Percentiles rank a stretch among this genome's conserved stretches.
Evolutionary conservation across 2,888 invertebrate genomes (phyloP).

Genomic region (Asteroscopus sphinx): DNA sequence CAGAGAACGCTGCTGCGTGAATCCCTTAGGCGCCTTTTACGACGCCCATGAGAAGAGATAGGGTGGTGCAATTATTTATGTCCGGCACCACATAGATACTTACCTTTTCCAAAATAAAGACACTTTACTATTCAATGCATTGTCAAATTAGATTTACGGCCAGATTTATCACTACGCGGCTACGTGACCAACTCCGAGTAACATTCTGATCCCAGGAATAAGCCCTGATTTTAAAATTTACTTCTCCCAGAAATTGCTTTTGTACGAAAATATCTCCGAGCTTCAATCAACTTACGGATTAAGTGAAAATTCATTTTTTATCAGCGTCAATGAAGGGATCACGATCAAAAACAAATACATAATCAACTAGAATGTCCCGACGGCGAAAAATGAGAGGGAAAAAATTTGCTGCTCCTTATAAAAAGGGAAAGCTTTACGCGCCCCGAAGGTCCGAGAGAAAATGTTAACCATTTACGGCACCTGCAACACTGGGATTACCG

Average conservation of each 20-base stretch:
- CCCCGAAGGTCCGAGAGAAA: slow-evolving; percentile 10
- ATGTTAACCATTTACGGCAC: slow-evolving; percentile 19
- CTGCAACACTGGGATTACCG: slow-evolving; percentile 27
- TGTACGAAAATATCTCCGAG: slow-evolving; percentile 6
- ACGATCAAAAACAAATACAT: slow-evolving; percentile 13
- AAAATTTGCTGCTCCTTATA: slow-evolving; percentile 21
- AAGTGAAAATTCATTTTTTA: slow-evolving; percentile 27
- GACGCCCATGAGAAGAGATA: too few species aligned
- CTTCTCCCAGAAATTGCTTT: too few species aligned
- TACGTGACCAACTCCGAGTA: slow-evolving; percentile 27
- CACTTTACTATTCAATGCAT: slow-evolving; percentile 37
- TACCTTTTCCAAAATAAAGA: too few species aligned
- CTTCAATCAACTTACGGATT: slow-evolving; percentile 8
- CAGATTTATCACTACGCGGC: slow-evolving; percentile 9
- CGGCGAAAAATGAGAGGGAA: slow-evolving; percentile 5
- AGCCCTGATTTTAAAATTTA: background rate
- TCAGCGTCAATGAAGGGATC: slow-evolving; percentile 12
- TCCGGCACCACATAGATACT: too few species aligned
- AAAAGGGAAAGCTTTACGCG: slow-evolving; percentile 22
- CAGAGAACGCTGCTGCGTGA: too few species aligned
- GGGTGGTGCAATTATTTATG: too few species aligned
- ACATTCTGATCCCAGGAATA: background rate
- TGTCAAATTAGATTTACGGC: slow-evolving; percentile 39
- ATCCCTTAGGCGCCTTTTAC: too few species aligned
- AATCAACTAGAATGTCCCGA: slow-evolving; percentile 2